Evolutionary conservation across 1,140 invertebrate species (phyloP).

Genomic region (Stratiolaelaps scimitus): DNA sequence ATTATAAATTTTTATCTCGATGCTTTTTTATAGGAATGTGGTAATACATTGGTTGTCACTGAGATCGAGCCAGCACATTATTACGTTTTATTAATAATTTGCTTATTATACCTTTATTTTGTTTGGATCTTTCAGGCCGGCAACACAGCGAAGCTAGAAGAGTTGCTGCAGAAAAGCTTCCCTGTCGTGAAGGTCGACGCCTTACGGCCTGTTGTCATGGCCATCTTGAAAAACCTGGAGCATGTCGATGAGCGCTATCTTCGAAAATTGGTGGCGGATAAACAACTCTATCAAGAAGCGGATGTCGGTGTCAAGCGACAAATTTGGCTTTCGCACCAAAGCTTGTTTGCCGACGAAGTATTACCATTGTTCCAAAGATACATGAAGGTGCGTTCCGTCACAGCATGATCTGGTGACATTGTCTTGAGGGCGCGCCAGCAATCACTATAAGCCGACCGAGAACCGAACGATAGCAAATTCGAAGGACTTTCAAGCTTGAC

Average conservation of each 20-base stretch:
- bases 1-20: too few species aligned
- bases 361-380: constrained; percentile 83
- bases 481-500: too few species aligned
- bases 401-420: too few species aligned
- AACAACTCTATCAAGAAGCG: constrained; percentile 81
- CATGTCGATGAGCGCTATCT: constrained; percentile 87
- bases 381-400: constrained; percentile 58
- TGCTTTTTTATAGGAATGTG: too few species aligned
- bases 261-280: constrained; percentile 66
- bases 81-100: too few species aligned
- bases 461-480: too few species aligned
- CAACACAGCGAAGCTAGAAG: constrained; percentile 73
- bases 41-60: too few species aligned
- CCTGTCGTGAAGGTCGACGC: constrained; percentile 64
- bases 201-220: constrained; percentile 88
- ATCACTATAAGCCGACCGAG: too few species aligned
- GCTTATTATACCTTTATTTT: too few species aligned
- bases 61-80: too few species aligned
- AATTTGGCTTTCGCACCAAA: constrained; percentile 96
- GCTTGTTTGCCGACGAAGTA: constrained; percentile 90
- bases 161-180: constrained; percentile 81
- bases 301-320: constrained; percentile 87
- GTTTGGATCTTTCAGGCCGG: constrained; percentile 24
- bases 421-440: too few species aligned
- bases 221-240: constrained; percentile 78